Base-by-base conservation (phyloP, 2,797 vertebrate genomes). In the Forpus xanthops region DNA sequence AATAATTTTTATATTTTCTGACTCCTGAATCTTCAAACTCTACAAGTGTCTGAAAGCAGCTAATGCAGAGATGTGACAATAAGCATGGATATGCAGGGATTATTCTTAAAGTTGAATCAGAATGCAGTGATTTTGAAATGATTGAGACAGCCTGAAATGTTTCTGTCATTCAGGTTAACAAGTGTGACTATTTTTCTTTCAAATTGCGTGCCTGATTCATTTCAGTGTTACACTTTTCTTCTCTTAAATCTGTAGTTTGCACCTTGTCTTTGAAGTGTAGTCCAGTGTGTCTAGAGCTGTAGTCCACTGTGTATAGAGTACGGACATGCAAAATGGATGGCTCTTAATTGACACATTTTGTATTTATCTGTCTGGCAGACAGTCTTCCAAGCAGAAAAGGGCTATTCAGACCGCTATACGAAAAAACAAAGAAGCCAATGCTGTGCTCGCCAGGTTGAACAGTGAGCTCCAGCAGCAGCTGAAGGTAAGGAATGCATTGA, bases 401-500 rank as follows among this genome's bases (percentile, higher is more conserved):
- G 98, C 98, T 93, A 99, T 99, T 98, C 99, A 99, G 95, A 99
- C 98, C 12, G 98, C 98, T 35, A 99, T 99, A 95, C 98, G 99
- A 21, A 99, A 99, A 97, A 99, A 99, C 98, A 99, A 99, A 97
- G 99, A 99, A 96, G 98, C 98, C 89, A 99, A 99, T 53, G 99
- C 98, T 3, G 99, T 99, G 81, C 97, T 99, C n/a, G 98, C 98
- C 76, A 98, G 99, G 76, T 97, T 99, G 94, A 99, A 99, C 96
- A 99, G 99, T 64, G 99, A 99, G 94, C 99, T 99, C 49, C 99
- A 99, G 53, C 99, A 99, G 97, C 99, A 99, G 91, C 98, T 99
- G 60, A 99, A 99, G 99, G 99, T 99, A 97, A 97, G 98, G 55
- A 84, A 42, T 7, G 7, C 73, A 53, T 13, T 65, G 49, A 62